phyloP scores from a whole-genome alignment of 2,888 invertebrate species.

The Ligdia adustata region DNA sequence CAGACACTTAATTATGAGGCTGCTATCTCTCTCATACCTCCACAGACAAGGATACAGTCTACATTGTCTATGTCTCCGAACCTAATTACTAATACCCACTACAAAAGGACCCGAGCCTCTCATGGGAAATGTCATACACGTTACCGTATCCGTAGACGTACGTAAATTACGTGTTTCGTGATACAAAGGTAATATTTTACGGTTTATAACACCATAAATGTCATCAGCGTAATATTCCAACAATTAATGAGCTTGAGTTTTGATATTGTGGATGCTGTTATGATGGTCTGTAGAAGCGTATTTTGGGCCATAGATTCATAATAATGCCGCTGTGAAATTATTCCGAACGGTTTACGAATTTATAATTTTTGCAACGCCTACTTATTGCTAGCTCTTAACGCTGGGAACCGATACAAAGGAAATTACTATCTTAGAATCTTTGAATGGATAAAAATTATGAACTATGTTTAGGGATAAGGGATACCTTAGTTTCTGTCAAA shows the following conservation, averaged over 20 bases:
- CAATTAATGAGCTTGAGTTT: conserved; percentile 25
- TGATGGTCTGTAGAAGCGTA: neutral
- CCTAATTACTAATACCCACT: conserved; percentile 13
- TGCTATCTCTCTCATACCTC: neutral
- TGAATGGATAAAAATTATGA: too few relatives aligned
- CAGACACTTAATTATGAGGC: conserved; percentile 2
- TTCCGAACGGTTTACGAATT: too few relatives aligned
- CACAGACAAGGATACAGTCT: conserved; percentile 12
- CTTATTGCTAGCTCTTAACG: too few relatives aligned
- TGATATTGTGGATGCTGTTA: conserved; percentile 28
- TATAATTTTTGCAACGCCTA: too few relatives aligned
- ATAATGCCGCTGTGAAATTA: too few relatives aligned
- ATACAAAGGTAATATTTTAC: conserved; percentile 39
- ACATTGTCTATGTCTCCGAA: conserved; percentile 16
- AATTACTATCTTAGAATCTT: too few relatives aligned
- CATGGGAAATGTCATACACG: conserved; percentile 10
- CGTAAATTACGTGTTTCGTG: conserved; percentile 31
- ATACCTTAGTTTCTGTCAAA: too few relatives aligned
- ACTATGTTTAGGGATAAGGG: too few relatives aligned
- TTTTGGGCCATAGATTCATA: too few relatives aligned
- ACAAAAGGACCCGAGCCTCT: conserved; percentile 12
- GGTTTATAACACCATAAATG: conserved; percentile 38
- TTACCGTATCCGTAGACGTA: conserved; percentile 17
- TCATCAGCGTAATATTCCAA: conserved; percentile 29
- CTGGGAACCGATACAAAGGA: too few relatives aligned